Evolutionary conservation across 2,113 vertebrate species (phyloP).

Genomic region (Coregonus clupeaformis): DNA sequence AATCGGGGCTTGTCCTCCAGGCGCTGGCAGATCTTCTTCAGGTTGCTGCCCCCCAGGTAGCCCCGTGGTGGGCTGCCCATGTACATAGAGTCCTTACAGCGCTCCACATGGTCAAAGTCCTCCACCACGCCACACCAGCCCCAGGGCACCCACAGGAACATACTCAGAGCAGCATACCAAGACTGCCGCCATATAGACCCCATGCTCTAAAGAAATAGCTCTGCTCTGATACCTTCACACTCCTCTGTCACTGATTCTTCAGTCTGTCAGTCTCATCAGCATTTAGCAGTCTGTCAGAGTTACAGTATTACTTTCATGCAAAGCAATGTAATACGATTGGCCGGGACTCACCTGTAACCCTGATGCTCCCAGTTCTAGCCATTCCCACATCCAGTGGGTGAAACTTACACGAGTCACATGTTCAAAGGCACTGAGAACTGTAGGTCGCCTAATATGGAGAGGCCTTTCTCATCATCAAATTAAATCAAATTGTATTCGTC

Average conservation of each 20-base stretch:
- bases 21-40: constrained; percentile 44
- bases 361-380: not conserved
- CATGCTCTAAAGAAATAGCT: not conserved
- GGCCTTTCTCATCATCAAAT: not conserved
- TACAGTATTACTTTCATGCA: not conserved
- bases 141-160: not conserved
- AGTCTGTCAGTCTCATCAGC: too few species aligned
- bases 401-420: not conserved
- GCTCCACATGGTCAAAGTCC: constrained; percentile 27
- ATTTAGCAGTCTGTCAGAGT: too few species aligned
- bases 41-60: constrained; percentile 13
- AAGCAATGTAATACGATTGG: not conserved
- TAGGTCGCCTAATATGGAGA: not conserved
- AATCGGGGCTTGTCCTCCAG: constrained; percentile 44
- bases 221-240: not conserved
- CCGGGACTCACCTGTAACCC: not conserved
- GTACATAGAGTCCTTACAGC: constrained; percentile 41
- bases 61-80: constrained; percentile 46
- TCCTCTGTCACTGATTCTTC: not conserved
- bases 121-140: constrained; percentile 23
- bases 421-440: not conserved
- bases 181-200: not conserved
- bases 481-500: too few species aligned
- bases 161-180: not conserved
- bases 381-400: not conserved